Conservation (phyloP, 2,797 vertebrate species). For the Oryzias sinensis region DNA sequence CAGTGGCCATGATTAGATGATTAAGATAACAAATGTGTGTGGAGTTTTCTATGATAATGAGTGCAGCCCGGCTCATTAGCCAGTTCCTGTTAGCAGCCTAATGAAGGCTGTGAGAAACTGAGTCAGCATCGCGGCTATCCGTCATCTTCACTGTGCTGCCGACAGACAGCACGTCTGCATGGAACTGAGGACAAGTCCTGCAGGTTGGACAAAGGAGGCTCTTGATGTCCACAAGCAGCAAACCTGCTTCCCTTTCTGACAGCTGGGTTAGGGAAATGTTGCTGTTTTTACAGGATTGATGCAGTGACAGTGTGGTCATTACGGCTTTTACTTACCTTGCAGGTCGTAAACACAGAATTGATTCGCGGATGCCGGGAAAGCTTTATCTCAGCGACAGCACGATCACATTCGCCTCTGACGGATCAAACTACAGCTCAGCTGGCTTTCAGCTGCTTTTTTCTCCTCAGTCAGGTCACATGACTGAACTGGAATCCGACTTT, state of each 20-base stretch:
- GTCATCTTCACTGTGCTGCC: slow-evolving; percentile 32
- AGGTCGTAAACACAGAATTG: no score
- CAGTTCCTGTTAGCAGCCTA: slow-evolving; percentile 54
- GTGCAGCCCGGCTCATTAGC: slow-evolving; percentile 58
- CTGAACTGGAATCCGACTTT: no score
- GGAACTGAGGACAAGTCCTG: neutral
- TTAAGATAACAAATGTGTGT: slow-evolving; percentile 56
- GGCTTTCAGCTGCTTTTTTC: no score
- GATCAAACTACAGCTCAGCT: no score
- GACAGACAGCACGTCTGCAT: slow-evolving; percentile 8
- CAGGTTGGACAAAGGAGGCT: neutral
- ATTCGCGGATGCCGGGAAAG: no score
- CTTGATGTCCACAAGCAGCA: slow-evolving; percentile 2
- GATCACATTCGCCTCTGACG: no score
- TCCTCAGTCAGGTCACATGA: no score
- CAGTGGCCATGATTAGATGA: slow-evolving; percentile 53
- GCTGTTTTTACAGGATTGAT: no score
- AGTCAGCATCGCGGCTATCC: slow-evolving; percentile 28
- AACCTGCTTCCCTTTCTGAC: neutral
- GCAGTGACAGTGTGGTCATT: no score
- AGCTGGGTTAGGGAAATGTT: neutral
- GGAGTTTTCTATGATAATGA: slow-evolving; percentile 57
- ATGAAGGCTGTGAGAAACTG: slow-evolving; percentile 45
- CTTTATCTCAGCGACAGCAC: no score
- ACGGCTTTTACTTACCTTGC: no score